phyloP scores from a whole-genome alignment of 2,113 vertebrate genomes.

The Charina bottae region DNA sequence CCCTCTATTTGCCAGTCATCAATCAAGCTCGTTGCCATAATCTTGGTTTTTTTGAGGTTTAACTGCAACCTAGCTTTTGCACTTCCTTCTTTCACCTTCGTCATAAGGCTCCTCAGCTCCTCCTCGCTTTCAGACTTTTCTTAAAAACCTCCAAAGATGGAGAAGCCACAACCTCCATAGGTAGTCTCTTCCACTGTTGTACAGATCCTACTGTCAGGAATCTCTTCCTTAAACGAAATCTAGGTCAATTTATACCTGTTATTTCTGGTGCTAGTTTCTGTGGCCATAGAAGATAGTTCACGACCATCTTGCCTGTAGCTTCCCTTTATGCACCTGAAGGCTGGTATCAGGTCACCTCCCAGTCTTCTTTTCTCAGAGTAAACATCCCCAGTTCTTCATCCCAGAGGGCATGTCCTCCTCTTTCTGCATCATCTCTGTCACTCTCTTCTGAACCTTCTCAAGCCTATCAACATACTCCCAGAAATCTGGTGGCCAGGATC shows the following conservation, averaged over 20 bases:
- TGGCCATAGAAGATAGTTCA: background rate
- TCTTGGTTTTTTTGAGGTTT: too few species aligned
- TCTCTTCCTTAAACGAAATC: background rate
- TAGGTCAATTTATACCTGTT: background rate
- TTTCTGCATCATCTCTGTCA: background rate
- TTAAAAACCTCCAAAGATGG: background rate
- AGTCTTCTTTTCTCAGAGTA: background rate
- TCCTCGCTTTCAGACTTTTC: too few species aligned
- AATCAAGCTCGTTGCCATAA: too few species aligned
- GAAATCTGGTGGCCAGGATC: background rate
- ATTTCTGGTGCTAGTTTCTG: background rate
- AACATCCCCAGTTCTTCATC: background rate
- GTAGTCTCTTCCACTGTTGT: background rate
- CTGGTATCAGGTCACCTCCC: background rate
- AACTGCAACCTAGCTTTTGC: too few species aligned
- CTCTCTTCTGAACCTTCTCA: background rate
- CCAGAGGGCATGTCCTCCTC: background rate
- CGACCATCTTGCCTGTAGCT: background rate
- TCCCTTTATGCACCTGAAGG: background rate
- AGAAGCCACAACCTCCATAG: background rate
- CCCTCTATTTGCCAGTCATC: too few species aligned
- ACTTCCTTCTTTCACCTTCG: too few species aligned
- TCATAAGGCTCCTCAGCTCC: too few species aligned
- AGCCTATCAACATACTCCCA: background rate
- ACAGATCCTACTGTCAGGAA: background rate